Conservation (phyloP, 1,140 invertebrate genomes). For the Caerostris extrusa region DNA sequence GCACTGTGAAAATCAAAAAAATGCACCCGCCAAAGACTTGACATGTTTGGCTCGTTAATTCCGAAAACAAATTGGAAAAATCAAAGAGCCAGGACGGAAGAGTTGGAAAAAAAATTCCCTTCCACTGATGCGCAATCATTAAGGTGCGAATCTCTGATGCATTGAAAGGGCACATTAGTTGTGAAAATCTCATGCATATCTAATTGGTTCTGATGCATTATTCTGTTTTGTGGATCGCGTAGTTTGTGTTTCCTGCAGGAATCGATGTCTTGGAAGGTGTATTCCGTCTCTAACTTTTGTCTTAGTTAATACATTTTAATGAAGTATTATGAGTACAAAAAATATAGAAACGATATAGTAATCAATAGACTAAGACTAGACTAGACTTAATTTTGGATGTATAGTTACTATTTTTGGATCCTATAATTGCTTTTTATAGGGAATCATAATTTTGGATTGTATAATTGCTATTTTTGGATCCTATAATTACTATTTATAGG, state of each 20-base stretch:
- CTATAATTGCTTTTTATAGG: no score
- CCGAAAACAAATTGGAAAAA: neutral
- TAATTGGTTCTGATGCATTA: constrained; percentile 2
- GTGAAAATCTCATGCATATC: constrained; percentile 2
- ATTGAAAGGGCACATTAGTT: neutral
- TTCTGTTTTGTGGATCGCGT: neutral
- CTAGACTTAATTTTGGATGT: no score
- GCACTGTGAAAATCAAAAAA: neutral
- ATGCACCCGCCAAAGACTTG: neutral
- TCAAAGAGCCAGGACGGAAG: neutral
- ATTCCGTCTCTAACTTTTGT: neutral
- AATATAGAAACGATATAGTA: no score
- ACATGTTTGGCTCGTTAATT: constrained; percentile 5
- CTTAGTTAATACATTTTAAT: no score
- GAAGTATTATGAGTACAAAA: no score
- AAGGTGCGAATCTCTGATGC: neutral
- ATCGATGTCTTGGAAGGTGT: neutral
- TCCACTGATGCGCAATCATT: neutral
- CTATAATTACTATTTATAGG: no score
- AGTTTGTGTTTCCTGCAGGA: neutral
- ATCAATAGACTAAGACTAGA: no score
- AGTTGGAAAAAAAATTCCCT: neutral
- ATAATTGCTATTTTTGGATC: no score
- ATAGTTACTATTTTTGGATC: no score
- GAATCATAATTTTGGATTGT: no score